These are phyloP conservation scores for Ostrea edulis DNA, from an alignment of 1,140 invertebrate species.

Conservation along the genomic window DNA sequence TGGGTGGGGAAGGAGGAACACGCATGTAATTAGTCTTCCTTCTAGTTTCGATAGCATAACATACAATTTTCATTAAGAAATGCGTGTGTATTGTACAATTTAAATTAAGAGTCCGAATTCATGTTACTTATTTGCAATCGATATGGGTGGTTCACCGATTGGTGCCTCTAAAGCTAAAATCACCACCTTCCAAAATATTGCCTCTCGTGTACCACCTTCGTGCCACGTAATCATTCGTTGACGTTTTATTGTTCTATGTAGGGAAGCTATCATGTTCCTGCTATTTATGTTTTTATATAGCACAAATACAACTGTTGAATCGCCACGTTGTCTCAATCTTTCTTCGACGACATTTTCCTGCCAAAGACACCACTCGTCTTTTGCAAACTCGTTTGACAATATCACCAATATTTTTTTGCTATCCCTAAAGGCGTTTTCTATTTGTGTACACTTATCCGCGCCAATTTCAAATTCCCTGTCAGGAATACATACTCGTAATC, in stretches of 20 bases:
- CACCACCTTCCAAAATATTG: conserved; percentile 44
- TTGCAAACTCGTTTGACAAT: conserved; percentile 49
- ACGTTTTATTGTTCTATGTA: neutral
- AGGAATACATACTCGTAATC: conserved; percentile 33
- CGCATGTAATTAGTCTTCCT: too few species aligned
- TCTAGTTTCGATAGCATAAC: too few species aligned
- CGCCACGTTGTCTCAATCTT: conserved; percentile 20
- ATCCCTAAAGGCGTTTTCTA: conserved; percentile 41
- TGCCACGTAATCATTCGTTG: neutral
- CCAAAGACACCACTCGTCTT: conserved; percentile 51
- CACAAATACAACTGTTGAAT: conserved; percentile 18
- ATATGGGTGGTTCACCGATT: conserved; percentile 40
- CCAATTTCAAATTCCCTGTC: conserved; percentile 45
- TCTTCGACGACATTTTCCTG: conserved; percentile 39
- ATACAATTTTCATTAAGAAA: too few species aligned
- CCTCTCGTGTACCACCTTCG: conserved; percentile 4
- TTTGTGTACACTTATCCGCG: conserved; percentile 22
- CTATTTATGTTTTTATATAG: conserved; percentile 42
- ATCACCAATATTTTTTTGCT: conserved; percentile 42
- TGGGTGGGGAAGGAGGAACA: too few species aligned
- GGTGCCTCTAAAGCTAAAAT: conserved; percentile 31
- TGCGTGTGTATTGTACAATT: too few species aligned
- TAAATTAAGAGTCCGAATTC: too few species aligned
- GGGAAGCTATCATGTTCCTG: conserved; percentile 38
- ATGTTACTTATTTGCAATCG: neutral